Conservation (phyloP, 64 coral and sea anemone genomes). For the Trachythela sp. region DNA sequence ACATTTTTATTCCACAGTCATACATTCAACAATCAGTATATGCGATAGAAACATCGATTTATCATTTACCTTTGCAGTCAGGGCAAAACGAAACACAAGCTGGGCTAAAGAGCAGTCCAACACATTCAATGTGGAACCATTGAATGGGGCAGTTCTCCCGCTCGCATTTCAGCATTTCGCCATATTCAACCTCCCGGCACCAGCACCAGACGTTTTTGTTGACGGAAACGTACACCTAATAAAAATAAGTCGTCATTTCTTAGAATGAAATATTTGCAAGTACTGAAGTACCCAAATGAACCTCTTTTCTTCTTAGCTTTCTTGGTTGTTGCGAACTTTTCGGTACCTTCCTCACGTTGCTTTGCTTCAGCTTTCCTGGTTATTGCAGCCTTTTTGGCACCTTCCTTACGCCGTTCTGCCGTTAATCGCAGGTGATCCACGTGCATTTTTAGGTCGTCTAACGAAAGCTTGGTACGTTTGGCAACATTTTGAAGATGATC, state of each 20-base stretch:
- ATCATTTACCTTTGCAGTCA: slow-evolving; percentile 34
- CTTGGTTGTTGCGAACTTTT: background rate
- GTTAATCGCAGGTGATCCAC: slow-evolving; percentile 45
- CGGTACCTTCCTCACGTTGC: background rate
- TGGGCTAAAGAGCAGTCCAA: slow-evolving; percentile 7
- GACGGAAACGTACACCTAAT: background rate
- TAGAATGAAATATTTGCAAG: no score
- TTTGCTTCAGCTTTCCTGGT: slow-evolving; percentile 36
- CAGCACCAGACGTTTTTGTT: slow-evolving; percentile 14
- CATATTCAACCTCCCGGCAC: background rate
- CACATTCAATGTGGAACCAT: slow-evolving; percentile 44
- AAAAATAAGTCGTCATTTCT: background rate
- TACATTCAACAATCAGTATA: no score
- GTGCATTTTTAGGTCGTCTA: no score
- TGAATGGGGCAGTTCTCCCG: background rate
- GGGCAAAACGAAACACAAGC: slow-evolving; percentile 38
- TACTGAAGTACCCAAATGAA: no score
- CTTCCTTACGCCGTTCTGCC: slow-evolving; percentile 46
- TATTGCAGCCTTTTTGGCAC: slow-evolving; percentile 39
- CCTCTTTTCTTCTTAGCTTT: background rate
- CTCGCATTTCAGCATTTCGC: slow-evolving; percentile 37
- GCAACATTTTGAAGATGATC: slow-evolving; percentile 21
- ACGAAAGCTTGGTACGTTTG: slow-evolving; percentile 45
- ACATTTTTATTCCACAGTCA: background rate
- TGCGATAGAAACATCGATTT: background rate